Evolutionary conservation across 2,888 invertebrate genomes (phyloP).

Genomic region (Polyommatus iphigenia): DNA sequence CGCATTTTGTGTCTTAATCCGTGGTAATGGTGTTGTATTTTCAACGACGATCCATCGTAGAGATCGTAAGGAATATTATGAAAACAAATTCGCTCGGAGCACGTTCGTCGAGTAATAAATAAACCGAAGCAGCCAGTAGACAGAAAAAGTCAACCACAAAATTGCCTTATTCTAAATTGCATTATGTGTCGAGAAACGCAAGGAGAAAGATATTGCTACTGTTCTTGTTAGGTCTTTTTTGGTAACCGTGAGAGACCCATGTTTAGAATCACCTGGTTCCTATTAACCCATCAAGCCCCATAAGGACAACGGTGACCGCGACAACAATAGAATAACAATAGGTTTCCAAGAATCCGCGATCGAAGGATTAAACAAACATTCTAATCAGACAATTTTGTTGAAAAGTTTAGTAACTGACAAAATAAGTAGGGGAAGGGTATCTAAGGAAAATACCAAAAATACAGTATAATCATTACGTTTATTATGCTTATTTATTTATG

Average conservation of each 20-base stretch:
- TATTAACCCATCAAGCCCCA: too few relatives aligned
- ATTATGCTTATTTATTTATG: too few relatives aligned
- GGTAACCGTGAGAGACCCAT: background rate
- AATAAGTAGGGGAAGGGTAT: too few relatives aligned
- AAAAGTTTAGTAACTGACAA: too few relatives aligned
- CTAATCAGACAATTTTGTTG: too few relatives aligned
- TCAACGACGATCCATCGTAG: constrained; percentile 54
- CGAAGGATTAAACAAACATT: too few relatives aligned
- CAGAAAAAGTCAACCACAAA: constrained; percentile 59
- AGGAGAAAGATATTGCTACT: background rate
- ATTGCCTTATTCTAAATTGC: constrained; percentile 70
- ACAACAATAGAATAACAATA: too few relatives aligned
- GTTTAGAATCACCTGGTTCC: background rate
- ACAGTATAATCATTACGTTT: too few relatives aligned
- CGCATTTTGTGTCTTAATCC: constrained; percentile 49
- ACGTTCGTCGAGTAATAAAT: constrained; percentile 76
- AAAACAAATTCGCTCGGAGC: constrained; percentile 78
- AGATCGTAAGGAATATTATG: constrained; percentile 74
- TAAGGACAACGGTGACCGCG: too few relatives aligned
- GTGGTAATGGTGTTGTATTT: constrained; percentile 49
- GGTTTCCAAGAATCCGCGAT: too few relatives aligned
- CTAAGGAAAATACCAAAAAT: too few relatives aligned
- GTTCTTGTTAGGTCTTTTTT: background rate
- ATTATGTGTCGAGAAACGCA: constrained; percentile 45
- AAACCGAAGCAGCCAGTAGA: constrained; percentile 62